Evolutionary conservation across 1,140 invertebrate species (phyloP).

Genomic region (Drosophila elegans): DNA sequence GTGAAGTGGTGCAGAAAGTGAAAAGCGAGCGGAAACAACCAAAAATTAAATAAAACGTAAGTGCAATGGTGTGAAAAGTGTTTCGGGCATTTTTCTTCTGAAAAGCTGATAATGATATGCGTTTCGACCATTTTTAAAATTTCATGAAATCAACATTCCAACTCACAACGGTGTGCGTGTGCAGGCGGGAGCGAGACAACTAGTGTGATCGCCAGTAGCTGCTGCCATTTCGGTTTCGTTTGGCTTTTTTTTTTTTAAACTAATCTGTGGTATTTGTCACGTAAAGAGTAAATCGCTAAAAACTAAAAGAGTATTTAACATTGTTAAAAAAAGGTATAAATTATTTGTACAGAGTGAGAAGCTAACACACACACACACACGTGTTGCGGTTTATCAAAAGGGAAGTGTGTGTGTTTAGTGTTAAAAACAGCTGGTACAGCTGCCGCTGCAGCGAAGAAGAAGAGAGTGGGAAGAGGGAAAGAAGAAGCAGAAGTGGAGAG

Average conservation of each 20-base stretch:
- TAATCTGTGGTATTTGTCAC: constrained; percentile 67
- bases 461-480: constrained; percentile 2
- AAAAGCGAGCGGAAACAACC: constrained; percentile 29
- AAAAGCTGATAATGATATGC: constrained; percentile 73
- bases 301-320: not conserved
- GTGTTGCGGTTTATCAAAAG: constrained; percentile 47
- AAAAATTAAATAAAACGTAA: constrained; percentile 53
- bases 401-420: constrained; percentile 15
- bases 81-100: constrained; percentile 7
- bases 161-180: constrained; percentile 62
- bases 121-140: constrained; percentile 80
- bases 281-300: constrained; percentile 63
- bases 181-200: constrained; percentile 63
- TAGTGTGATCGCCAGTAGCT: constrained; percentile 57
- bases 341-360: not conserved
- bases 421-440: constrained; percentile 77
- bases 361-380: constrained; percentile 1
- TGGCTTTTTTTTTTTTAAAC: constrained; percentile 43
- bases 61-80: constrained; percentile 42
- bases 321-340: constrained; percentile 35
- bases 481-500: not conserved
- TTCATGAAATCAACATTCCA: constrained; percentile 82
- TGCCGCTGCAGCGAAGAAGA: constrained; percentile 34
- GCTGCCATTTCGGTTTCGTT: constrained; percentile 69
- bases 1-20: constrained; percentile 75